Percentiles rank a stretch among this genome's conserved stretches.
Conservation (phyloP, 1,140 invertebrate species). For the Conopomorpha cramerella region DNA sequence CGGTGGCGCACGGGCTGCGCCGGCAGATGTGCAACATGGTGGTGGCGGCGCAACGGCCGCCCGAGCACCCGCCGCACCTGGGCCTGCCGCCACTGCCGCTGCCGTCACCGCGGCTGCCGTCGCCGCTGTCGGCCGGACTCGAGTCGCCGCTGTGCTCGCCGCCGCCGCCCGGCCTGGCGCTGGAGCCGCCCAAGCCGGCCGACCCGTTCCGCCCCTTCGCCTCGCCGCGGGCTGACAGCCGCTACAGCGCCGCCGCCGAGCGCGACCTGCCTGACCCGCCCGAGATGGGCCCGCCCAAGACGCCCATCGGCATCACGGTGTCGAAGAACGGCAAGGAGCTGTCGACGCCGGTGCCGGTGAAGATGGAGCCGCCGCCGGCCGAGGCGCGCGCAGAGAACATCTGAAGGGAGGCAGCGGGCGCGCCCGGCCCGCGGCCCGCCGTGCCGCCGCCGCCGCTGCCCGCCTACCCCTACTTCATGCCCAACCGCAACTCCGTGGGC, state of each 20-base stretch:
- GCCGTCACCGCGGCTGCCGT: slow-evolving; percentile 40
- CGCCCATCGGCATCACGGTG: slow-evolving; percentile 22
- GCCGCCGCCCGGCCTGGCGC: slow-evolving; percentile 42
- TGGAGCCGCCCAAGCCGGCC: slow-evolving; percentile 41
- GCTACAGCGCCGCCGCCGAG: slow-evolving; percentile 21
- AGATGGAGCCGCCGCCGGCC: slow-evolving; percentile 34
- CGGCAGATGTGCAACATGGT: slow-evolving; percentile 58
- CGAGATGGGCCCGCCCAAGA: slow-evolving; percentile 49
- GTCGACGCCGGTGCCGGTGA: slow-evolving; percentile 28
- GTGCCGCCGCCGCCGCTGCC: slow-evolving; percentile 36
- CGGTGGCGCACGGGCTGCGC: slow-evolving; percentile 68
- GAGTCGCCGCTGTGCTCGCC: slow-evolving; percentile 50
- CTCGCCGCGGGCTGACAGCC: slow-evolving; percentile 40
- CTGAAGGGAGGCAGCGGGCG: slow-evolving; percentile 51
- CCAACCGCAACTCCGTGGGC: slow-evolving; percentile 41
- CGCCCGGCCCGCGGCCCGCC: slow-evolving; percentile 17
- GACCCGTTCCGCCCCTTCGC: slow-evolving; percentile 53
- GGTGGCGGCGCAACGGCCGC: slow-evolving; percentile 41
- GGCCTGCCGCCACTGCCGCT: slow-evolving; percentile 34
- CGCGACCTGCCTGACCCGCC: slow-evolving; percentile 30
- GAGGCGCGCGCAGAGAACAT: slow-evolving; percentile 41
- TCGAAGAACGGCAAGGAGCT: slow-evolving; percentile 42
- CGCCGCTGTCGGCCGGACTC: slow-evolving; percentile 38
- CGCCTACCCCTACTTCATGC: slow-evolving; percentile 47
- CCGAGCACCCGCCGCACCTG: slow-evolving; percentile 37